Evolutionary conservation across 2,888 invertebrate species (phyloP).

Genomic region (Zygogramma bicolorata): DNA sequence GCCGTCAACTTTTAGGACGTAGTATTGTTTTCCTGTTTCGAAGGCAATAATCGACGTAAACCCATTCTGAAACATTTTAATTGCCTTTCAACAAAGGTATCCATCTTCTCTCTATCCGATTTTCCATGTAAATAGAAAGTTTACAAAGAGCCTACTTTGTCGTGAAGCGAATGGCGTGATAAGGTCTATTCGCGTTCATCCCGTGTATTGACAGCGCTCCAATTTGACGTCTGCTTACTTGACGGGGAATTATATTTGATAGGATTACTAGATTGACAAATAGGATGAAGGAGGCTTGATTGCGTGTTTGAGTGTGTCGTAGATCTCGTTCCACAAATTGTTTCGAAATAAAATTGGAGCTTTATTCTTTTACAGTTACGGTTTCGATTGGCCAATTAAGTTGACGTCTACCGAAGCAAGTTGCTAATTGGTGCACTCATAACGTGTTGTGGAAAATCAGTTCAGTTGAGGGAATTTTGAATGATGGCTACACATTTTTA

Average conservation of each 20-base stretch:
- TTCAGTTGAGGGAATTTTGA: too few species aligned
- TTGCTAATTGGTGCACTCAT: background rate
- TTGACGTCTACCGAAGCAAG: background rate
- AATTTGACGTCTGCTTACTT: constrained; percentile 63
- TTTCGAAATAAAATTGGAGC: constrained; percentile 45
- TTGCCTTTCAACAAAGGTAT: background rate
- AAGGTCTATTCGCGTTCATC: constrained; percentile 41
- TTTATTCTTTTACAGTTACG: constrained; percentile 8
- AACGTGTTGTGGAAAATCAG: too few species aligned
- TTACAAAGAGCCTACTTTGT: background rate
- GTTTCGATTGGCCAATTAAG: background rate
- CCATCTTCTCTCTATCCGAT: background rate
- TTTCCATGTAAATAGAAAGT: background rate
- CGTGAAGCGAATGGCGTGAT: constrained; percentile 25
- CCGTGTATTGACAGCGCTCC: constrained; percentile 62
- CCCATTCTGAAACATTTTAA: too few species aligned
- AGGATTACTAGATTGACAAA: constrained; percentile 66
- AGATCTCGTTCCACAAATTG: constrained; percentile 50
- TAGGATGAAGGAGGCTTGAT: constrained; percentile 64
- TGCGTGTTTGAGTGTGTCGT: constrained; percentile 60
- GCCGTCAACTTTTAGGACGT: too few species aligned
- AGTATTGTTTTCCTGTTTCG: too few species aligned
- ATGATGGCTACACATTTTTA: too few species aligned
- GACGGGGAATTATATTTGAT: constrained; percentile 65
- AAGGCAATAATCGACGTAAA: too few species aligned